Evolutionary conservation across 2,113 vertebrate species (phyloP).

Genomic region (Pygathrix nemaeus): DNA sequence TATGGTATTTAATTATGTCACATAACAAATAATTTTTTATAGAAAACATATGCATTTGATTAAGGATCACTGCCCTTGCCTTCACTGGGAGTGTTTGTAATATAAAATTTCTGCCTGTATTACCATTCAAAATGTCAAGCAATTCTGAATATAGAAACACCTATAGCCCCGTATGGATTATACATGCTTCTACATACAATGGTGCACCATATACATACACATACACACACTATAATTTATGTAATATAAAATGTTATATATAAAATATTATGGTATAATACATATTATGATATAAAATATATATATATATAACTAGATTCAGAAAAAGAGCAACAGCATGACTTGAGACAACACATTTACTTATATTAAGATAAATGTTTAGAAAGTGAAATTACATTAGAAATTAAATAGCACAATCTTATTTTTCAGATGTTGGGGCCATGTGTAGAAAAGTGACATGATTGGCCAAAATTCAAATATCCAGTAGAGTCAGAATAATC

Average conservation of each 20-base stretch:
- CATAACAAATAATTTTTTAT: background rate
- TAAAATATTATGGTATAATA: background rate
- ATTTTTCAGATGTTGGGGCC: background rate
- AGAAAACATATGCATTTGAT: background rate
- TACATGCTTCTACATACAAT: no score
- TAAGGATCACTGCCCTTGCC: background rate
- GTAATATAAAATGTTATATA: background rate
- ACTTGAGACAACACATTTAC: background rate
- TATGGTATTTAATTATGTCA: background rate
- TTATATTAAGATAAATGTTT: background rate
- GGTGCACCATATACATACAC: background rate
- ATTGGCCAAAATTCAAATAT: background rate
- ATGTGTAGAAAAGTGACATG: background rate
- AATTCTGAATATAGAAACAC: background rate
- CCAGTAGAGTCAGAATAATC: background rate
- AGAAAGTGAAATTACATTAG: background rate
- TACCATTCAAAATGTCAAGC: background rate
- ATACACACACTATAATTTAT: background rate
- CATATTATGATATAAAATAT: background rate
- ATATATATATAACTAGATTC: background rate
- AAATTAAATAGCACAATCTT: background rate
- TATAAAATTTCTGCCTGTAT: background rate
- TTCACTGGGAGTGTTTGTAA: background rate
- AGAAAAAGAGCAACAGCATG: background rate
- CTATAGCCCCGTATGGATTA: background rate